These are phyloP conservation scores for Camponotus pennsylvanicus DNA, from an alignment of 1,140 invertebrate species.

Conservation along the genomic window DNA sequence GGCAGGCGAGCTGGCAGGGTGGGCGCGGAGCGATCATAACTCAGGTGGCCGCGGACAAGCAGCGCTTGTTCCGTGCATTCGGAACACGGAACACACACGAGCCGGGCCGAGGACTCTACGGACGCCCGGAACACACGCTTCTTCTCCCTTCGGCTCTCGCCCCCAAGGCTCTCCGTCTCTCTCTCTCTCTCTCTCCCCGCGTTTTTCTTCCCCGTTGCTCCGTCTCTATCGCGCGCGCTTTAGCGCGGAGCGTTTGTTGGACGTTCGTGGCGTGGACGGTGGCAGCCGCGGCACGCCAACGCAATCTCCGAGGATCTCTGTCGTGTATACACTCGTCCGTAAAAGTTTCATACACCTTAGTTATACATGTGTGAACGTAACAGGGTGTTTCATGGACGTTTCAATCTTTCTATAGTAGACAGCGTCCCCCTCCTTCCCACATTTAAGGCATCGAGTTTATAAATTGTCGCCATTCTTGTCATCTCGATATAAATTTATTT, in stretches of 20 bases:
- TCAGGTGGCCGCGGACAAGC: slow-evolving; percentile 82
- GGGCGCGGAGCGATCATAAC: slow-evolving; percentile 82
- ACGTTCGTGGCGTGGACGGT: slow-evolving; percentile 74
- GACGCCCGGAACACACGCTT: slow-evolving; percentile 58
- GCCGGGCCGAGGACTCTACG: slow-evolving; percentile 68
- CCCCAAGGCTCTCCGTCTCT: slow-evolving; percentile 32
- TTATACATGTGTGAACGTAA: neutral
- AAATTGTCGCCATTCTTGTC: neutral
- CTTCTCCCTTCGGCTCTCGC: slow-evolving; percentile 41
- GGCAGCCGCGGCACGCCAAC: slow-evolving; percentile 76
- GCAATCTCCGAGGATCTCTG: slow-evolving; percentile 70
- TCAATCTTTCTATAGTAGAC: neutral
- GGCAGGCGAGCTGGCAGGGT: slow-evolving; percentile 74
- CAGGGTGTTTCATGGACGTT: slow-evolving; percentile 1
- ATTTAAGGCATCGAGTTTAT: neutral
- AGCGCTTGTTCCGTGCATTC: slow-evolving; percentile 82
- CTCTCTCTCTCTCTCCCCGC: neutral
- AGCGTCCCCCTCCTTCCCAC: no score
- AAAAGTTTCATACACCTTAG: slow-evolving; percentile 58
- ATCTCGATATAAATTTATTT: neutral
- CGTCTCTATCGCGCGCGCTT: slow-evolving; percentile 54
- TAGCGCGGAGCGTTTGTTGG: slow-evolving; percentile 61
- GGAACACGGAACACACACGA: slow-evolving; percentile 82
- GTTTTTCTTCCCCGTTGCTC: slow-evolving; percentile 31
- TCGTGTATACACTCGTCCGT: slow-evolving; percentile 64